Base-by-base conservation (phyloP, 1,140 invertebrate genomes). In the Panagrolaimus sp. region DNA sequence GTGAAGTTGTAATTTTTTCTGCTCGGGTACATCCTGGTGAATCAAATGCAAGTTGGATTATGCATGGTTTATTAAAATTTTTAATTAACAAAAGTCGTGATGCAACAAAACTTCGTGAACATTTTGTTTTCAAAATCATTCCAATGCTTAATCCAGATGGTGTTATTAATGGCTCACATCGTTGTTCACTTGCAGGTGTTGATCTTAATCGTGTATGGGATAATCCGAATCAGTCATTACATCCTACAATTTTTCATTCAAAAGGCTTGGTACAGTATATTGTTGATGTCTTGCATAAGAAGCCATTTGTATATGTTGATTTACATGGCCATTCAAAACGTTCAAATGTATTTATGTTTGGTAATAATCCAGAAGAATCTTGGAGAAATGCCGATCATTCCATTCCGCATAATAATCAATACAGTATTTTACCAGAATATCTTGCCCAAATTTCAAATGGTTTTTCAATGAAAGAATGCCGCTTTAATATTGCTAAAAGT, bases 111-210 rank as follows among this genome's bases (percentile, higher is more conserved):
- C 51, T 77, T 20, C 67, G 82, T 3, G 68, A 81, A 46, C 42
- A 51, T 20, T 88, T 92, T 5, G 87, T 92, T 48, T 92, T 95
- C 78, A 93, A 93, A 84, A 88, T 95, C 57, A 87, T 98, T 53
- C 94, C 94, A 0, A 97, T 98, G 94, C 83, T 96, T 53, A 97
- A 97, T 85, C 93, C 94, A 3, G 94, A 97, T 83, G 86, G 86
- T 9, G 86, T 87, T 43, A 83, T 87, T 78, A 92, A 95, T 61
- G 93, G 93, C 20, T 91, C 53, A 90, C 90, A 84, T 90, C 90
- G 79, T 91, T 93, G 91, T 80, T 93, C 91, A 13, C 84, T 94
- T 67, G 89, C 91, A 27, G 92, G 91, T 65, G 27, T 64, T 9
- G 76, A 78, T 71, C 66, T 78, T 61, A 93, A 93, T 84, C 87